phyloP scores from a whole-genome alignment of 1,140 invertebrate genomes.

The Uloborus diversus region DNA sequence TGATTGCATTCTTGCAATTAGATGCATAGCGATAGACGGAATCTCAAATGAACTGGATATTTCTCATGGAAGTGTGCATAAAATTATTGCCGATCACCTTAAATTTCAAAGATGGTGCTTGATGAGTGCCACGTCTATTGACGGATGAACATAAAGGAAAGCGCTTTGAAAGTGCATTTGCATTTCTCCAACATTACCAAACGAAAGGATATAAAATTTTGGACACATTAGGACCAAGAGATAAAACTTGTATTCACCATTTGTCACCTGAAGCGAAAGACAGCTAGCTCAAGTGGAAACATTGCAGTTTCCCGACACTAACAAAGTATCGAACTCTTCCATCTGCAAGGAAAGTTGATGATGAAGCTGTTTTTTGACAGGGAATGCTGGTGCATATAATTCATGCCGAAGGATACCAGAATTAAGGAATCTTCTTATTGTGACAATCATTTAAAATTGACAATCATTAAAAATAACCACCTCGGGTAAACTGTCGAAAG shows the following conservation, averaged over 20 bases:
- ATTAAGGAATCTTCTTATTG: background rate
- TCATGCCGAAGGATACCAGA: background rate
- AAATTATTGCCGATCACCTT: background rate
- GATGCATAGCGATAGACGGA: background rate
- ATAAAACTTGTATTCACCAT: background rate
- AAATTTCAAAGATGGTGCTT: background rate
- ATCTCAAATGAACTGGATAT: background rate
- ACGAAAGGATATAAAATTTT: background rate
- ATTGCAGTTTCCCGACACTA: background rate
- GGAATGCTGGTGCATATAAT: background rate
- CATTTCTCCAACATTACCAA: background rate
- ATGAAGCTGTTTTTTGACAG: background rate
- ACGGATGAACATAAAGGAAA: background rate
- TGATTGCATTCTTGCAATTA: background rate
- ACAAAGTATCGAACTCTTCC: background rate
- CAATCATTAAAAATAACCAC: background rate
- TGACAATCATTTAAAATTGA: background rate
- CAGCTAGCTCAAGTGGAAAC: background rate
- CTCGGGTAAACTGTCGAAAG: background rate
- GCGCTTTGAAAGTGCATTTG: background rate
- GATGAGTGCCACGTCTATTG: background rate
- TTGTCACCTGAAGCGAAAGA: background rate
- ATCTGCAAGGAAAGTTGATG: background rate
- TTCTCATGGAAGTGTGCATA: background rate
- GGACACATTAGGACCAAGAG: background rate